Conservation (phyloP, 2,113 vertebrate species). For the Phainopepla nitens region DNA sequence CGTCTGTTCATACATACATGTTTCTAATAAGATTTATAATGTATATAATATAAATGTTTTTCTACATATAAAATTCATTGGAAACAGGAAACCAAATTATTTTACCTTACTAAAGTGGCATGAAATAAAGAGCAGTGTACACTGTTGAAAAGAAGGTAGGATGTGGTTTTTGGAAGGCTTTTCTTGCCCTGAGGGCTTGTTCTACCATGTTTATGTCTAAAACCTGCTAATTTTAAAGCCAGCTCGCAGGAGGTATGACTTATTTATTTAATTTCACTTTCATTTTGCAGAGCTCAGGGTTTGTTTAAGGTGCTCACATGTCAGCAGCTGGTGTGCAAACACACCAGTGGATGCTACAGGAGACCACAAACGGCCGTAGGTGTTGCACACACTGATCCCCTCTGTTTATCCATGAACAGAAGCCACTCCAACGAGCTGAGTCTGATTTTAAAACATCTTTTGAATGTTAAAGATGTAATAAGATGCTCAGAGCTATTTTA, state of each 20-base stretch:
- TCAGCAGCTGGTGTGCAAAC: neutral
- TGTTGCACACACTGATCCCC: neutral
- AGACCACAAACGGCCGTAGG: rapidly evolving
- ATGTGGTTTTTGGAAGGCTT: neutral
- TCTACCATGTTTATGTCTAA: neutral
- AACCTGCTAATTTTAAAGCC: slow-evolving; percentile 14
- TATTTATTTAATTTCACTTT: slow-evolving; percentile 18
- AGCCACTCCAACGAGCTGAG: neutral
- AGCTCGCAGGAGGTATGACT: neutral
- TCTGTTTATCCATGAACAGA: neutral
- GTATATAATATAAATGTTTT: neutral
- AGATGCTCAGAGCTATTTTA: neutral
- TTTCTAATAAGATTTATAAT: neutral
- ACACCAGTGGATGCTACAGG: neutral
- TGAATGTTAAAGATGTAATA: neutral
- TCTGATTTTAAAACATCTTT: neutral
- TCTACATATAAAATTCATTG: neutral
- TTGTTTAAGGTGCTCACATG: neutral
- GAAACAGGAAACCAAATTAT: neutral
- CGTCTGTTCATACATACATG: neutral
- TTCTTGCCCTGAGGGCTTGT: neutral
- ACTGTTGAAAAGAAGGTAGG: neutral
- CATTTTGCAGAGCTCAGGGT: neutral
- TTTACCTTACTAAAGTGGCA: neutral
- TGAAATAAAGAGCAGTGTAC: neutral